Evolutionary conservation across 2,888 invertebrate genomes (phyloP), one percentile per base, ranked within the genome.

Genomic region (Ophion slaviceki): DNA sequence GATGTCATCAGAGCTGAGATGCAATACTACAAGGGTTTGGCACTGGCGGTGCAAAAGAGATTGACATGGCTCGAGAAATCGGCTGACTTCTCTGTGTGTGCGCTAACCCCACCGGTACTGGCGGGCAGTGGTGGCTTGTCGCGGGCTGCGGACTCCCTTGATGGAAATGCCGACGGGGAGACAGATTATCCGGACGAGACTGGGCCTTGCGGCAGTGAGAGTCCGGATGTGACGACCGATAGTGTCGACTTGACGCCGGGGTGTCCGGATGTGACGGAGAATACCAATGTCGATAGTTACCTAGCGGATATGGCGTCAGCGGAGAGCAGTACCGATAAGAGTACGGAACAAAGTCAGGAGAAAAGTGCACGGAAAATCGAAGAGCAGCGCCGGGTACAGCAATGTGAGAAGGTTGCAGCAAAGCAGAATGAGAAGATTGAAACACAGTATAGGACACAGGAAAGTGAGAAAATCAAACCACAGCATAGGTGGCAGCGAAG

Each of bases 11-110:
- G 95, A 40, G 94, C 95, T 90, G 96, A 97, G 94, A 96, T 97
- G 95, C 95, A 95, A 89, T 95, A 95, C 88, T 96, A 96, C 92
- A 96, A 95, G 92, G 94, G 96, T 70, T 94, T 96, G 83, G 97
- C 97, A 0, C 94, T 96, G 83, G 95, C 96, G 90, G 94, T 96
- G 6, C 97, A 97, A 91, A 95, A 95, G 89, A 94, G 95, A 75
- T 94, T 96, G 84, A 93, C 94, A 78, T 80, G 76, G 64, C 84
- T 91, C 8, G 88, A 90, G 85, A 81, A 62, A 53, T 68, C 40
- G 17, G 59, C 74, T 5, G 84, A 1, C 11, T 6, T 7, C 11
- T 61, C 20, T 20, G 24, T 11, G 2, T 3, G 14, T 14, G 11
- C 53, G 3, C 53, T 11, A 14, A 17, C 53, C 5, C 17, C 14